A percentile compares a stretch with the other conserved stretches of the same genome.
Evolutionary conservation across 2,113 vertebrate genomes (phyloP).

Genomic region (Ciconia boyciana): DNA sequence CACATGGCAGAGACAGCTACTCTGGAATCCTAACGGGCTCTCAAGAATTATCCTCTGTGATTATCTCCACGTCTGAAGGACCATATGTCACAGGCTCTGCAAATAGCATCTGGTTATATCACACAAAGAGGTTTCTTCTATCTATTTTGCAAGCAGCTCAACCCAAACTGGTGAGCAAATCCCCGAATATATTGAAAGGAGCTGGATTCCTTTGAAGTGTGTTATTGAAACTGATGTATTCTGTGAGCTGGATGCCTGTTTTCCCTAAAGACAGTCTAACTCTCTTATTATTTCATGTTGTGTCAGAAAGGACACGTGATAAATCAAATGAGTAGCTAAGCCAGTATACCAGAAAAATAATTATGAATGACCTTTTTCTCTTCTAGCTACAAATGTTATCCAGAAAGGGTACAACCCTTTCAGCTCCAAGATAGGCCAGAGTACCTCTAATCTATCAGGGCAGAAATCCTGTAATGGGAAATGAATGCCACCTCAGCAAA

Average conservation of each 20-base stretch:
- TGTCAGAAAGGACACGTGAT: conserved; percentile 11
- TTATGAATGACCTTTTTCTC: conserved; percentile 52
- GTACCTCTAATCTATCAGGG: neutral
- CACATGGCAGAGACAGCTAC: conserved; percentile 58
- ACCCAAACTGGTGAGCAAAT: conserved; percentile 44
- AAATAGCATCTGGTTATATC: conserved; percentile 51
- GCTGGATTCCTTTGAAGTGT: conserved; percentile 29
- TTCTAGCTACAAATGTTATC: conserved; percentile 18
- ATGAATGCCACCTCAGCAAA: neutral
- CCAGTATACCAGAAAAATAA: conserved; percentile 30
- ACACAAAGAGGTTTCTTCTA: conserved; percentile 35
- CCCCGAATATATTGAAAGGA: conserved; percentile 23
- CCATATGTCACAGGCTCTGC: conserved; percentile 60
- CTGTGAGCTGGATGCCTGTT: conserved; percentile 5
- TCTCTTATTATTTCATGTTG: neutral
- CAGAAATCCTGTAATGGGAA: neutral
- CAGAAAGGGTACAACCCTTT: conserved; percentile 20
- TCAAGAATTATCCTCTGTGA: conserved; percentile 58
- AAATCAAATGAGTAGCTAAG: conserved; percentile 19
- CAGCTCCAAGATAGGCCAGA: neutral
- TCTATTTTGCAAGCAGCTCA: conserved; percentile 52
- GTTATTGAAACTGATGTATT: conserved; percentile 26
- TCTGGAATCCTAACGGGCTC: conserved; percentile 50
- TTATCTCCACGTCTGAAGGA: conserved; percentile 65
- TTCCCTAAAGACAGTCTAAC: neutral